Evolutionary conservation across 2,888 invertebrate genomes (phyloP), one percentile per base, ranked within the genome.

Genomic region (Ditula angustiorana): DNA sequence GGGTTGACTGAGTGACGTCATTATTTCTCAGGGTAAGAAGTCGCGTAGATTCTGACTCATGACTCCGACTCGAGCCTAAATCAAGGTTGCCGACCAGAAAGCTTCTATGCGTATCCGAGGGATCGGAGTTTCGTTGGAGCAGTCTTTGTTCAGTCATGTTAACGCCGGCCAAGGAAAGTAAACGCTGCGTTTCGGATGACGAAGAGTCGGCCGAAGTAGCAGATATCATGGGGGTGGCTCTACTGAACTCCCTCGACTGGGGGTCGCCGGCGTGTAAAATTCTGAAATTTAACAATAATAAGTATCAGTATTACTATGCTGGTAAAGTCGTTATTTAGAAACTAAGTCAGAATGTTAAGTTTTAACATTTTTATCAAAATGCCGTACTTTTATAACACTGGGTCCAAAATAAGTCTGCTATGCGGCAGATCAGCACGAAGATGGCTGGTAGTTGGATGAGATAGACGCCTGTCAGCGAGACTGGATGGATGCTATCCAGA

Each of bases 91-190:
- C 85, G 69, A 92, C 92, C 71, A 93, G 82, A 79, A 93, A 93
- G 81, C 93, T 93, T 80, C 93, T 80, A 67, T 93, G 93, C 74
- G 92, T 84, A 74, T 92, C 93, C 73, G 92, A 84, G 37, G 90
- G 85, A 69, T 93, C 93, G 76, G 93, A 88, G 75, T 90, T 92
- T 78, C 93, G 86, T 81, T 93, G 93, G 77, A 93, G 88, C 75
- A 93, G 82, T 74, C 93, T 83, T 75, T 93, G 93, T 79, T 93
- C 93, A 70, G 93, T 93, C 93, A 93, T 93, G 71, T 93, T 93
- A 59, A 93, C 93, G 60, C 90, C 90, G 46, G 93, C 93, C 35
- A 93, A 83, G 30, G 93, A 93, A 57, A 93, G 84, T 46, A 93
- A 80, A 65, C 93, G 83, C 81, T 93, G 93, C 64, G 93, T 93